phyloP scores from a whole-genome alignment of 2,888 invertebrate genomes.

The Megalurothrips usitatus region DNA sequence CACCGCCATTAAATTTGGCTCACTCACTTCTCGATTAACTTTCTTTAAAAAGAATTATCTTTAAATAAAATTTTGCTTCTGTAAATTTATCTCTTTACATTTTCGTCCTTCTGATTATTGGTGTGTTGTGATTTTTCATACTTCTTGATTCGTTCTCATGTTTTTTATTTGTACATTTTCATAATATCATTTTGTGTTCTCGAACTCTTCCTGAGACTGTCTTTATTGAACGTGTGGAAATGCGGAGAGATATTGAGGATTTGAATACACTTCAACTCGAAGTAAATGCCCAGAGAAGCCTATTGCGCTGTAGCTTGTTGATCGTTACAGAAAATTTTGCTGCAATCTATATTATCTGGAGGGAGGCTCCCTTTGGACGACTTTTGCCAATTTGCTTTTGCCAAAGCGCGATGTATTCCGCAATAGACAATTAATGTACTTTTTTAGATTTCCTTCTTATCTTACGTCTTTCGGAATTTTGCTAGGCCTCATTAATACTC shows the following conservation, averaged over 20 bases:
- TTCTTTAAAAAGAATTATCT: not conserved
- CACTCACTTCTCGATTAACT: not conserved
- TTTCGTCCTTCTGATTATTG: not conserved
- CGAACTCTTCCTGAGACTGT: not conserved
- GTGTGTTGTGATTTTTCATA: not conserved
- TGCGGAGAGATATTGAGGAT: not conserved
- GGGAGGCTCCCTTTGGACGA: too few relatives aligned
- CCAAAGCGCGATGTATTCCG: too few relatives aligned
- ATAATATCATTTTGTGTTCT: too few relatives aligned
- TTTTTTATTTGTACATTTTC: too few relatives aligned
- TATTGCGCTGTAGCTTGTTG: slow-evolving; percentile 4
- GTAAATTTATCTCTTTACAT: not conserved
- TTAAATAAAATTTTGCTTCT: not conserved
- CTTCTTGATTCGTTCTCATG: not conserved
- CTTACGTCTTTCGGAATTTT: too few relatives aligned
- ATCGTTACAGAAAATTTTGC: not conserved
- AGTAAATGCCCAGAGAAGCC: not conserved
- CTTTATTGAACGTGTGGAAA: not conserved
- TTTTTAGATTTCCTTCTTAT: too few relatives aligned
- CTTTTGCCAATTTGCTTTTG: too few relatives aligned
- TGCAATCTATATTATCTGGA: not conserved
- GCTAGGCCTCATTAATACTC: too few relatives aligned
- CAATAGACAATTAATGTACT: too few relatives aligned
- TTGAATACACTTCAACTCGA: not conserved
- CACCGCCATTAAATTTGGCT: not conserved